Evolutionary conservation across 1,140 invertebrate genomes (phyloP), one percentile per base, ranked within the genome.

Genomic region (Papilio machaon): DNA sequence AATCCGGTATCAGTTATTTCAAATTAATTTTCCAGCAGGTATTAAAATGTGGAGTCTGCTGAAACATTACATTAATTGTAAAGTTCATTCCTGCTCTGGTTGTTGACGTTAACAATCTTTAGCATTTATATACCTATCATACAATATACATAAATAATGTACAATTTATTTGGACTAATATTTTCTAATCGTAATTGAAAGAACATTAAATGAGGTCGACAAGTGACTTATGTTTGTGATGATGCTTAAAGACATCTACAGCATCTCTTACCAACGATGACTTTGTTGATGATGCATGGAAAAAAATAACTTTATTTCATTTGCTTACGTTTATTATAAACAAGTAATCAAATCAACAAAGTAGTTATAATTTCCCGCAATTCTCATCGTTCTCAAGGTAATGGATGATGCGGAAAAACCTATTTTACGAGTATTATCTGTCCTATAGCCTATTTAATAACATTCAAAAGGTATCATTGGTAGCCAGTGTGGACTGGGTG

Each of bases 401-500:
- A n/a, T n/a, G 64, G 23, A 67, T 38, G 60, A 23, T 2, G 30
- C 64, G 64, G 64, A 67, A 67, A 67, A 67, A 67, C 64, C 64
- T 13, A 67, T 67, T 67, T 67, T 35, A 67, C n/a, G n/a, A n/a
- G n/a, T n/a, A n/a, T 67, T 67, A 13, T 35, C 64, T 67, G 23
- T 67, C 11, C 64, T 67, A 67, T 67, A 38, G 6, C 64, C 64
- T 67, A n/a, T n/a, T n/a, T n/a, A n/a, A n/a, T n/a, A n/a, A n/a
- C n/a, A 15, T 70, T 70, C 64, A 70, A 11, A 35, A 35, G 64
- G 30, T 70, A 70, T 70, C 64, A 38, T 70, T 70, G 13, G 64
- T 70, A 35, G 64, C 64, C 64, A 70, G 64, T 70, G 64, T 30
- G 11, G 23, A 70, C 64, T 70, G 64, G n/a, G n/a, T n/a, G n/a